Evolutionary conservation across 2,797 vertebrate genomes (phyloP).

Genomic region (Coracias cyanogaster): DNA sequence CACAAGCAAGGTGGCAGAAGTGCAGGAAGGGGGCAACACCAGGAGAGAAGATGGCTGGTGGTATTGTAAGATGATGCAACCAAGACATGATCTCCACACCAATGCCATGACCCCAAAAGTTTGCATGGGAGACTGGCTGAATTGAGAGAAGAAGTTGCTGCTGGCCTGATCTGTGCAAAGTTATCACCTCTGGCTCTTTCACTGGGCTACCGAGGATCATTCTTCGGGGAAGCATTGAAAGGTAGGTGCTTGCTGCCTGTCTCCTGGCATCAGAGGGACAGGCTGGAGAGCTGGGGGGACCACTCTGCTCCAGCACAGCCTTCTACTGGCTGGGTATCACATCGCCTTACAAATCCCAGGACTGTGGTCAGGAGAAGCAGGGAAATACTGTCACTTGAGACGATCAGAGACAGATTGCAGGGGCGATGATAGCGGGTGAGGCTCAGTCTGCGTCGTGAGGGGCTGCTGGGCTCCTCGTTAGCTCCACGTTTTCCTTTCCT

Average conservation of each 20-base stretch:
- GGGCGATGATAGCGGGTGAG: conserved; percentile 19
- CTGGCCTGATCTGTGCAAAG: background rate
- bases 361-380: background rate
- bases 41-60: background rate
- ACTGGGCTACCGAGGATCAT: background rate
- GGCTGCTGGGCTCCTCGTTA: conserved; percentile 48
- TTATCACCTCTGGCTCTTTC: background rate
- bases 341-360: background rate
- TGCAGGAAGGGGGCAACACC: fast-evolving
- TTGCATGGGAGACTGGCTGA: background rate
- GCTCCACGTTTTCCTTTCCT: conserved; percentile 53
- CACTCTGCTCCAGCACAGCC: background rate
- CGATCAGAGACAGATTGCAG: background rate
- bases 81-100: background rate
- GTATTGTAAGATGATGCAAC: background rate
- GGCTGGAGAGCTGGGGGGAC: background rate
- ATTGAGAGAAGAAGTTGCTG: background rate
- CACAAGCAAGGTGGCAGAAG: background rate
- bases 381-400: background rate
- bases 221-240: background rate
- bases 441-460: conserved; percentile 18
- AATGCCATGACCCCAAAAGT: background rate
- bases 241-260: background rate
- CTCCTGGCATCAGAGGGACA: fast-evolving
- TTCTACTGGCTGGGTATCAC: background rate